Base-by-base conservation (phyloP, 1,140 invertebrate genomes). In the Lasioglossum baleicum region DNA sequence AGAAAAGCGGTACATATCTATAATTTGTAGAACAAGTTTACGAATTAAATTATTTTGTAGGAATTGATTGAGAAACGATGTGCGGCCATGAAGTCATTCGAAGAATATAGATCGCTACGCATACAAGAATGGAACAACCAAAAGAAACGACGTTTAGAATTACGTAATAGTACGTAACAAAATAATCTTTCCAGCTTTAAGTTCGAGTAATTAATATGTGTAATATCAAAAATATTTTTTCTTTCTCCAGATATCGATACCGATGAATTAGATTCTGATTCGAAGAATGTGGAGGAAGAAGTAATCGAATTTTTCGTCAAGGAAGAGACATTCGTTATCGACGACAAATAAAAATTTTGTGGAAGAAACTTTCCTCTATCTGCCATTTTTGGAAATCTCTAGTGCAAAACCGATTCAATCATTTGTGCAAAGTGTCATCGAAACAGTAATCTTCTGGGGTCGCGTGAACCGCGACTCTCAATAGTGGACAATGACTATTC, bases 221-320 rank as follows among this genome's bases (percentile, higher is more conserved):
- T n/a, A 35, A 20, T 31, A 60, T 80, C 72, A 11, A 26, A 73
- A 70, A 35, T 35, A 4, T 81, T 83, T 67, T 85, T 89, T 86
- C 85, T 82, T 95, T 94, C 42, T 11, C 75, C 92, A 99, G 98
- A 97, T 92, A 95, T 98, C 80, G 98, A 99, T 89, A 99, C 98
- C 11, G 98, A 99, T 93, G 96, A 96, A 91, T 93, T 98, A 82
- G 96, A 97, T 91, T 96, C 95, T 63, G 96, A 98, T 88, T 95
- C 95, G 53, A 96, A 96, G 83, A 98, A 98, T 89, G 95, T 98
- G 87, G 97, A 98, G 90, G 98, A 99, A 91, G 98, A 99, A 95
- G 95, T 97, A 90, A 96, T 99, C 88, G 98, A 99, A 96, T 99
- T 99, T 96, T 97, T 99, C 94, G 95, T 99, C 89, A 99, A 99